Evolutionary conservation across 2,888 invertebrate species (phyloP), one percentile per base, ranked within the genome.

Genomic region (Taphrorychus bicolor): DNA sequence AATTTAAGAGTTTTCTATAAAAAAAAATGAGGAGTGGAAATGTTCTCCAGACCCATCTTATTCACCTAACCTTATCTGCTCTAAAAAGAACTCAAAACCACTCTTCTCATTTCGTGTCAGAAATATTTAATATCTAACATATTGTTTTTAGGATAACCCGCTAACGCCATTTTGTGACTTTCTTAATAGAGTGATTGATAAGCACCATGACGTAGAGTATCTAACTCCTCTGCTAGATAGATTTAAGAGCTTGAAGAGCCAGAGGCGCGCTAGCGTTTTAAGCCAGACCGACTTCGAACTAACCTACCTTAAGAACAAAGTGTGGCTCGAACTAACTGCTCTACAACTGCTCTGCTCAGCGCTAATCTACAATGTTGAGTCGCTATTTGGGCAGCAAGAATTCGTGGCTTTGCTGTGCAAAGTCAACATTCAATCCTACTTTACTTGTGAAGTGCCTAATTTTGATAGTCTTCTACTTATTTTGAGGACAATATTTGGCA

Each of bases 381-480:
- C 90, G 58, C 84, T 86, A 0, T 84, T 85, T 72, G 86, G 89
- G 74, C 89, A 90, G 78, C 85, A 87, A 24, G 85, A 87, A 73
- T 87, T 91, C 70, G 79, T 93, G 1, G 83, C 85, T 54, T 84
- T 86, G 68, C 80, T 91, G 40, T 85, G 86, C 56, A 82, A 84
- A 18, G 83, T 87, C 0, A 84, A 87, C 58, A 85, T 90, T 72
- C 85, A 85, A 24, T 83, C 84, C 69, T 87, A 86, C 72, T 84
- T 89, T 63, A 73, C 79, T 67, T 78, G 82, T 16, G 76, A 77
- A 4, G 68, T 76, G 23, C 82, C 86, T 1, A 81, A 86, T 75
- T 86, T 87, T 72, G 77, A 81, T 0, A 69, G 69, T 53, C 40
- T 78, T 72, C 79, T 65, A 66, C 83, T 16, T 1, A 74, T 78